Conservation (phyloP, 2,797 vertebrate genomes). For the Cynopterus sphinx region DNA sequence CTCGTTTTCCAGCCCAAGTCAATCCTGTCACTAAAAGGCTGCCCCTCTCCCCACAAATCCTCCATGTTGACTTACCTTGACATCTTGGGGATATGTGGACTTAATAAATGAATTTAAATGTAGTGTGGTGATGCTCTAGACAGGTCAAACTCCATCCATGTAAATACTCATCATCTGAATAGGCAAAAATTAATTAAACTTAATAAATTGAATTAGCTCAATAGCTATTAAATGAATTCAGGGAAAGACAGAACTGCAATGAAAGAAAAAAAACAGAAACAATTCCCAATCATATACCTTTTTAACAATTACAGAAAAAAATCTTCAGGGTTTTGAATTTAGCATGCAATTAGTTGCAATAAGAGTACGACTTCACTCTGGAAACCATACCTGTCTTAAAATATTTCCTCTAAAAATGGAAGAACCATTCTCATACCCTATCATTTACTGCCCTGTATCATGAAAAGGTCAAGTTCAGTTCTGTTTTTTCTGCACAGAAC, state of each 20-base stretch:
- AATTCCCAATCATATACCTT: background rate
- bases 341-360: background rate
- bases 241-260: background rate
- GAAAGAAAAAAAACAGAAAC: background rate
- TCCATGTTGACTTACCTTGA: background rate
- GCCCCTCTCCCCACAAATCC: background rate
- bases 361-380: background rate
- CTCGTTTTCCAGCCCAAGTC: background rate
- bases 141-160: background rate
- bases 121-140: background rate
- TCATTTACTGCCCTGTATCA: background rate
- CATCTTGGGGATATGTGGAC: background rate
- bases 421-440: background rate
- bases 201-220: background rate
- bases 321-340: background rate
- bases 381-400: background rate
- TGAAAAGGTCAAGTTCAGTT: background rate
- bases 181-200: slow-evolving; percentile 12
- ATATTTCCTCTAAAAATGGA: background rate
- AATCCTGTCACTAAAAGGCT: background rate
- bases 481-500: background rate
- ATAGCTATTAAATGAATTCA: background rate
- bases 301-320: background rate
- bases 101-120: background rate
- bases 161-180: slow-evolving; percentile 43